Evolutionary conservation across 2,888 invertebrate genomes (phyloP), one percentile per base, ranked within the genome.

Genomic region (Phyllotreta striolata): DNA sequence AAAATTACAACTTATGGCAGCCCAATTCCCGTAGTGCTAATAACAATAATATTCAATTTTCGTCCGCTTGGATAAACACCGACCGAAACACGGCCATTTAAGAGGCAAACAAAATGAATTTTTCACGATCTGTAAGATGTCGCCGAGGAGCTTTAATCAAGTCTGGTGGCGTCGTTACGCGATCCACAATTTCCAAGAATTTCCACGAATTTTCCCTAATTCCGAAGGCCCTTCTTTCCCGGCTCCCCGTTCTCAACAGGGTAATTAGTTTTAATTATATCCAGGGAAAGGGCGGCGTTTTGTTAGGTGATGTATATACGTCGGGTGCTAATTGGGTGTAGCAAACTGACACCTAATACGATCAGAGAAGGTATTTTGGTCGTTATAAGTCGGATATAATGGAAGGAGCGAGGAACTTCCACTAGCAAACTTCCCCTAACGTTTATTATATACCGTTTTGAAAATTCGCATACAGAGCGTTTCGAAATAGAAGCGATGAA

Each of bases 231-330:
- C 66, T 70, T 63, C 65, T 65, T 66, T 70, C 69, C 66, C 64
- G 64, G 63, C 68, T 69, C 66, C 64, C 10, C 68, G 70, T 73
- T 73, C 75, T 76, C 74, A 73, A 69, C 72, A 72, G 74, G 68
- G 74, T 73, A 75, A 75, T 76, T 76, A 74, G 72, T 75, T 76
- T 77, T 77, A 76, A 77, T 77, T 77, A 76, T 74, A 72, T 69
- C 61, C 60, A 64, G 67, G 64, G 47, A 41, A 41, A 41, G 47
- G 66, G 61, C 64, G 70, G 72, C 71, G 68, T 73, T 72, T 69
- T 70, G 69, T 67, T 60, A 40, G 68, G 73, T 74, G 74, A 76
- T 74, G 24, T 24, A 73, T 72, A 77, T 74, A 73, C 70, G 70
- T 70, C 68, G 67, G 66, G 64, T 66, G 70, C 73, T 76, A 76